Evolutionary conservation across 2,113 vertebrate genomes (phyloP), one percentile per base, ranked within the genome.

Genomic region (Nannospalax galili): DNA sequence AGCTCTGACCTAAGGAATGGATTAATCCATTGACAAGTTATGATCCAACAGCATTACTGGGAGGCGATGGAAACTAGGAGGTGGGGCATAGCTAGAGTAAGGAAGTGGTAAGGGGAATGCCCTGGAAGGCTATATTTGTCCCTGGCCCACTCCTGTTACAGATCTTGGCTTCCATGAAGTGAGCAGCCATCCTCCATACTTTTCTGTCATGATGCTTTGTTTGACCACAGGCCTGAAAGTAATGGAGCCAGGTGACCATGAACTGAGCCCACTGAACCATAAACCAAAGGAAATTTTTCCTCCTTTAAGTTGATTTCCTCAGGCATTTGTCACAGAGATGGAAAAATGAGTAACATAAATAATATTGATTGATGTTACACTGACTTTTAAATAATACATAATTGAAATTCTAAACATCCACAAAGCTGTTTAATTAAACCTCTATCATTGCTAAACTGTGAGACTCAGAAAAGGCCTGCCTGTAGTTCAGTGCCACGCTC

Each of bases 391-490:
- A 45, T 81, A 7, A 93, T 12, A 80, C 26, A 82, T 6, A 81
- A 77, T 7, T 75, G 52, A 45, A 88, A 67, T 89, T 72, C 65
- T 17, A 91, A 92, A 80, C 45, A 72, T 48, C 75, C 0, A 9
- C 28, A 32, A 1, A 28, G 52, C 16, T 90, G 85, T 74, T 78
- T 45, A 75, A 95, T 79, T 60, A 84, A 90, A 62, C 70, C 52
- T 93, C 24, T 14, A 37, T 60, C 72, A 93, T 10, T 1, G 10
- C 86, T 90, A 75, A 67, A 80, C 26, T 84, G 75, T 45, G 24
- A 82, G 75, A 82, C 69, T 79, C 90, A 94, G 86, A 72, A 85
- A 74, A n/a, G n/a, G n/a, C n/a, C n/a, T n/a, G n/a, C n/a, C n/a
- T n/a, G n/a, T n/a, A n/a, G n/a, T n/a, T n/a, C n/a, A n/a, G n/a